Evolutionary conservation across 2,113 vertebrate genomes (phyloP).

Genomic region (Trichechus manatus): DNA sequence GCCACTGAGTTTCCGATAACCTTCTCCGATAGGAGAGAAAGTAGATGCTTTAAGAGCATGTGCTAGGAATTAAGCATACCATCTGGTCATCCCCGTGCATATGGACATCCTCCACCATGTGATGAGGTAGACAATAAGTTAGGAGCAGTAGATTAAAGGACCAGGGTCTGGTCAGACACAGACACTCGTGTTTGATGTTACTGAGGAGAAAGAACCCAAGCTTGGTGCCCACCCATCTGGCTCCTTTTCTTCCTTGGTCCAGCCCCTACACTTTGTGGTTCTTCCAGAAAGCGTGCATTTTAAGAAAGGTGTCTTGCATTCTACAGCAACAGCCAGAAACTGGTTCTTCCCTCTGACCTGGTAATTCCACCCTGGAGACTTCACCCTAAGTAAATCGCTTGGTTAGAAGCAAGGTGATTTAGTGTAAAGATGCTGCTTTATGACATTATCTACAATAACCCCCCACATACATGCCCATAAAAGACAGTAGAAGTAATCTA

Average conservation of each 20-base stretch:
- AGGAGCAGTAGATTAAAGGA: background rate
- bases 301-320: slow-evolving; percentile 14
- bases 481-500: background rate
- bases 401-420: background rate
- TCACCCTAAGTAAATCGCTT: background rate
- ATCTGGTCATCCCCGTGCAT: too few species aligned
- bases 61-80: background rate
- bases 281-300: slow-evolving; percentile 26
- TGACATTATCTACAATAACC: background rate
- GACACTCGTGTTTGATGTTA: background rate
- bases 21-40: background rate
- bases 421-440: background rate
- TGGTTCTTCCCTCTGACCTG: background rate
- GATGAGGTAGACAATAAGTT: background rate
- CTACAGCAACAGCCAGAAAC: slow-evolving; percentile 19
- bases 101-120: background rate
- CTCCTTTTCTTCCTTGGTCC: background rate
- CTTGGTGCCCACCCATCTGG: background rate
- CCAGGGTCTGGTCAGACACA: background rate
- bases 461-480: background rate
- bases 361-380: background rate
- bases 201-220: background rate
- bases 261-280: background rate
- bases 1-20: background rate
- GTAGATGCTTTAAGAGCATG: background rate